Evolutionary conservation across 2,797 vertebrate genomes (phyloP), one percentile per base, ranked within the genome.

Genomic region (Hippopotamyrus pictus): DNA sequence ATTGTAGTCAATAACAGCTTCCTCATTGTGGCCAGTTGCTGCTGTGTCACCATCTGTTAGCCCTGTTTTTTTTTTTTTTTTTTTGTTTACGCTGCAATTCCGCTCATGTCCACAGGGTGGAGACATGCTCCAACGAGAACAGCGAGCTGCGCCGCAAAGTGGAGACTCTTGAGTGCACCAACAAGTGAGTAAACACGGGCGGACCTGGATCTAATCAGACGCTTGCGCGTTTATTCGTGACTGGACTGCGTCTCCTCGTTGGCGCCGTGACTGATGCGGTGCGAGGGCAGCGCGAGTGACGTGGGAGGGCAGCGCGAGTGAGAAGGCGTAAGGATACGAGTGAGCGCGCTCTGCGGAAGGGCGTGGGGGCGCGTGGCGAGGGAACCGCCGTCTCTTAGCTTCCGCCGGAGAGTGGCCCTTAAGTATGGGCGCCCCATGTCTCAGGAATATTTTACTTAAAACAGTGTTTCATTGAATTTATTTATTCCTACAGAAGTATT

Each of bases 51-150:
- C 0, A 53, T 79, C 73, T 79, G 73, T 79, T 79, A 44, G 73
- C 37, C 37, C n/a, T 44, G 73, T 65, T 65, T 29, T 29, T 29
- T 65, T 62, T 25, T 65, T 69, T 33, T 29, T 22, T 65, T 69
- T 37, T 33, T 14, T 65, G 3, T 33, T 88, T n/a, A 44, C 1
- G 7, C 25, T 92, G 94, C 90, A 93, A 89, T 93, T 17, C 69
- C 22, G 88, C 53, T 83, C 93, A 14, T 92, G 83, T 90, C 91
- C 95, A 93, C 94, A 99, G 98, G 96, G 98, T 99, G 93, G 98
- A 99, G 94, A 98, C 95, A 33, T 99, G 99, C 93, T 99, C 98
- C 89, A 98, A 97, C 1, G 99, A 99, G 94, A 99, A 99, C 93
- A 95, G 93, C 59, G 98, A 99, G 92, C 96, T 99, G 65, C 97